Evolutionary conservation across 2,888 invertebrate species (phyloP).

Genomic region (Nesidiocoris tenuis): DNA sequence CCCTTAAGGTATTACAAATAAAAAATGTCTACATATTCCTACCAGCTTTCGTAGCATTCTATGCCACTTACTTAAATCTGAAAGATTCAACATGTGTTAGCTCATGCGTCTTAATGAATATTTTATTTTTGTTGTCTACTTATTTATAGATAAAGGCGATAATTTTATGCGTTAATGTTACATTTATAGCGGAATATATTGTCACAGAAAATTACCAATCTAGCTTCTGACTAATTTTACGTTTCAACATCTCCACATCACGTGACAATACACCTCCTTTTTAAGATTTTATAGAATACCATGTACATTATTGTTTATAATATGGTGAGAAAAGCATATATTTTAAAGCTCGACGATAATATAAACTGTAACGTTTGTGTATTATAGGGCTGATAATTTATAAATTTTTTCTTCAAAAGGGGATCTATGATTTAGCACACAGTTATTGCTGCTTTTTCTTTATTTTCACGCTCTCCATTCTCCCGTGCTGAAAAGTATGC

Average conservation of each 20-base stretch:
- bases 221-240: not conserved
- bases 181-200: conserved; percentile 29
- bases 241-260: conserved; percentile 31
- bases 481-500: too few relatives aligned
- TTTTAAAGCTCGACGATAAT: conserved; percentile 37
- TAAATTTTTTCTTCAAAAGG: too few relatives aligned
- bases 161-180: conserved; percentile 37
- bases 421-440: too few relatives aligned
- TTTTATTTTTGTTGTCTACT: conserved; percentile 5
- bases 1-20: too few relatives aligned
- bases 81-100: not conserved
- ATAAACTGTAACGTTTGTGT: conserved; percentile 15
- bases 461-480: too few relatives aligned
- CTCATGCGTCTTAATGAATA: conserved; percentile 10
- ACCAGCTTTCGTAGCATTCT: too few relatives aligned
- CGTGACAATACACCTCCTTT: conserved; percentile 38
- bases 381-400: too few relatives aligned
- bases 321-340: conserved; percentile 29
- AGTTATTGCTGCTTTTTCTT: too few relatives aligned
- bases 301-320: conserved; percentile 37
- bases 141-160: conserved; percentile 10
- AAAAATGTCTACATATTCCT: too few relatives aligned
- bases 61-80: too few relatives aligned
- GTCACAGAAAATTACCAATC: conserved; percentile 1
- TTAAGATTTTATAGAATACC: conserved; percentile 16